Conservation (phyloP, 2,113 vertebrate genomes). For the Rhipidura dahli region DNA sequence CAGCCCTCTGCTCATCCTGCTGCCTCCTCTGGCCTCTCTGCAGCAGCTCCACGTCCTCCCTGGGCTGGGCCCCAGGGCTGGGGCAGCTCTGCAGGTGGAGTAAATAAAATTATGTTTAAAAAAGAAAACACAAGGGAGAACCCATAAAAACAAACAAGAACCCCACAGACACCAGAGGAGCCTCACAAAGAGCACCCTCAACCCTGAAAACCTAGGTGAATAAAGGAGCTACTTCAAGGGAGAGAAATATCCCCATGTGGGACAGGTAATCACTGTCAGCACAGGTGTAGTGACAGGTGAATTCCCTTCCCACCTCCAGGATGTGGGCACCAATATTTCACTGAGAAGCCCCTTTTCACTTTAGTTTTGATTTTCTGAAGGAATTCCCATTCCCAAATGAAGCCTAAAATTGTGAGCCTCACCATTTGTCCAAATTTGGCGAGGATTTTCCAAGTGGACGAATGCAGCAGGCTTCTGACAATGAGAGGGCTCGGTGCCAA, state of each 20-base stretch:
- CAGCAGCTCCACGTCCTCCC: too few relatives aligned
- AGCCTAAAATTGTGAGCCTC: not conserved
- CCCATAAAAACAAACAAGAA: not conserved
- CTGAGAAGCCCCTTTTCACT: not conserved
- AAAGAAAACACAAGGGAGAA: not conserved
- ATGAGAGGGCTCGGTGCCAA: not conserved
- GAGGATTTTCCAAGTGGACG: not conserved
- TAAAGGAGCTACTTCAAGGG: not conserved
- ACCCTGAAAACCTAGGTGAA: not conserved
- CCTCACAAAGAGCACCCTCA: too few relatives aligned
- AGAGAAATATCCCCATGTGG: not conserved
- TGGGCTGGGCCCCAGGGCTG: not conserved
- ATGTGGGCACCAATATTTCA: not conserved
- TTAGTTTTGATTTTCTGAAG: not conserved
- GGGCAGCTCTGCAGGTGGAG: not conserved
- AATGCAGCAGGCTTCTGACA: not conserved
- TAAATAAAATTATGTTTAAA: not conserved
- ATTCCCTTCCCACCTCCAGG: not conserved
- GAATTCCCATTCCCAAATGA: accelerated
- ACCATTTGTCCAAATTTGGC: constrained; percentile 17
- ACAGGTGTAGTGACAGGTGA: accelerated
- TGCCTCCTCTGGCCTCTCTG: too few relatives aligned
- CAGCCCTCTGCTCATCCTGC: too few relatives aligned
- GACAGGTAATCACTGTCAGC: not conserved
- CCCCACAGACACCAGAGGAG: not conserved